Base-by-base conservation (phyloP, 35 echinoderm and acorn worm genomes). In the Apostichopus parvimensis region DNA sequence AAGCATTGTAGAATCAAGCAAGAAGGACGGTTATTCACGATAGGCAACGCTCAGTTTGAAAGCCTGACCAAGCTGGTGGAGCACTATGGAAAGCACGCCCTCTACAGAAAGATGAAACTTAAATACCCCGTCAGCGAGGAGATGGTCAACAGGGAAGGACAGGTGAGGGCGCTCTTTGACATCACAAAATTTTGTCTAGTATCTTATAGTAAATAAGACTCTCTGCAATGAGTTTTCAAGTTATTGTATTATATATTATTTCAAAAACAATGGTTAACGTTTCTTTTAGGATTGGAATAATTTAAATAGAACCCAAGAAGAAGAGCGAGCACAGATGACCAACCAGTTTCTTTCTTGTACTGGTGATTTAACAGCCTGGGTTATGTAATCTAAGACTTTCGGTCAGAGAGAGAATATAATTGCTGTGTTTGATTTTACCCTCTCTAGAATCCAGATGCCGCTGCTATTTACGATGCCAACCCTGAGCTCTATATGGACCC, bases 1-100 rank as follows among this genome's bases (percentile, higher is more conserved):
- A 99, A 99, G 73, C 97, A 99, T 70, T 99, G 97, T 93, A 95
- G 97, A 6, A 99, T 99, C 87, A 99, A 99, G 73, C 95, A 96
- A 58, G 97, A 99, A 55, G 97, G 97, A 18, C 68, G 97, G 9
- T 87, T 99, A 23, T 99, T 99, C 83, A 91, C 95, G 12, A 99
- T 99, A 17, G 97, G 97, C 21, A 99, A 82, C 18, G 95, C 97
- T 56, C 97, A 99, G 91, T 99, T 99, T 95, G 97, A 99, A 90
- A 96, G 95, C 91, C 83, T 99, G 8, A 87, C 89, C 17, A 95
- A 99, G 80, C 92, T 99, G 25, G 93, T 96, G 54, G 75, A 82
- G 57, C 95, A 99, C 55, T 99, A 99, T 81, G 95, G 96, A 87
- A 99, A 96, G 95, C 93, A 96, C 84, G 91, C 97, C 65, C 92